These are phyloP conservation scores for Periophthalmus magnuspinnatus DNA, from an alignment of 2,797 vertebrate genomes.

Conservation along the genomic window DNA sequence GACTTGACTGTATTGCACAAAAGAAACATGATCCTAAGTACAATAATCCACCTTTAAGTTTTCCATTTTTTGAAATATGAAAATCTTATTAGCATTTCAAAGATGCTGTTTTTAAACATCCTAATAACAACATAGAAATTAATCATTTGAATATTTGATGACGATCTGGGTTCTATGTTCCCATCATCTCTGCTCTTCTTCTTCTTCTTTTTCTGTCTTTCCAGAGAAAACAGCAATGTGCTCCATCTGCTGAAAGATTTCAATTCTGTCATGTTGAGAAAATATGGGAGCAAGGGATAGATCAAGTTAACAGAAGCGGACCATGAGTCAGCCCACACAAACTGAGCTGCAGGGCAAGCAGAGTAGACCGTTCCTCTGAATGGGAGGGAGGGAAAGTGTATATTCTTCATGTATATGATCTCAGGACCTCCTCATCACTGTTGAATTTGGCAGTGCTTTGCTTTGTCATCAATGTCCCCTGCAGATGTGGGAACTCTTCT, in stretches of 20 bases:
- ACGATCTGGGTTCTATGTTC: background rate
- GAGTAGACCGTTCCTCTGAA: conserved; percentile 44
- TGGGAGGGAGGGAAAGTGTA: conserved; percentile 25
- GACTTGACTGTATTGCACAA: conserved; percentile 72
- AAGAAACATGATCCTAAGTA: conserved; percentile 75
- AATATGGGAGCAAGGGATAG: conserved; percentile 74
- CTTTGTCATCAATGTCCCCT: conserved; percentile 69
- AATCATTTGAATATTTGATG: background rate
- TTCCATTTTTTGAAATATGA: conserved; percentile 81
- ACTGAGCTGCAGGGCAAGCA: conserved; percentile 53
- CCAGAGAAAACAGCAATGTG: conserved; percentile 75
- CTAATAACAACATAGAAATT: background rate
- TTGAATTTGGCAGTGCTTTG: conserved; percentile 64
- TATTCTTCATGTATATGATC: conserved; percentile 49
- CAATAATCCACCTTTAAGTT: conserved; percentile 49
- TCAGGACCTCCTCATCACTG: conserved; percentile 59
- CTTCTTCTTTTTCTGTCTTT: conserved; percentile 44
- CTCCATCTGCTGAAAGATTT: conserved; percentile 81
- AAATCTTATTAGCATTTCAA: conserved; percentile 76
- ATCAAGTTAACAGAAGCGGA: conserved; percentile 69
- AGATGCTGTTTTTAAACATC: conserved; percentile 51
- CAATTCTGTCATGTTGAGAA: conserved; percentile 76
- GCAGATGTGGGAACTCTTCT: conserved; percentile 56
- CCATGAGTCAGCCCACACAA: conserved; percentile 76
- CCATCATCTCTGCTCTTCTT: conserved; percentile 39